A percentile compares a stretch with the other conserved stretches of the same genome.
Conservation (phyloP, 2,888 invertebrate genomes). For the Lithosia quadra region DNA sequence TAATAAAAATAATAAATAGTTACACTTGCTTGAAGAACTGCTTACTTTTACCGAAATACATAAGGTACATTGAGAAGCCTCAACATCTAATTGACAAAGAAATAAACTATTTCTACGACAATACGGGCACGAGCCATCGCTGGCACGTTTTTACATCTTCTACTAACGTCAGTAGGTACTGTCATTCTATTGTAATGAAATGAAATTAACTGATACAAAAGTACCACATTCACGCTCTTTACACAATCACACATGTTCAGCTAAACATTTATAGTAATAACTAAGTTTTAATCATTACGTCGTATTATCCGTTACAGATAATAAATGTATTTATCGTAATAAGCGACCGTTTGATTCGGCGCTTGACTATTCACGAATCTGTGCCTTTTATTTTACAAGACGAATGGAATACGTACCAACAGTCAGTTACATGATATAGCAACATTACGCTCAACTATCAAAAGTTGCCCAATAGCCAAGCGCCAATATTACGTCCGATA, state of each 20-base stretch:
- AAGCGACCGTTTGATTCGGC: constrained; percentile 73
- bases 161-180: constrained; percentile 56
- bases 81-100: constrained; percentile 70
- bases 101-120: constrained; percentile 66
- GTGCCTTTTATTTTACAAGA: constrained; percentile 15
- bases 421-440: constrained; percentile 23
- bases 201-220: constrained; percentile 75
- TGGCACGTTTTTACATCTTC: constrained; percentile 32
- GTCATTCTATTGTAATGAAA: constrained; percentile 65
- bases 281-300: constrained; percentile 81
- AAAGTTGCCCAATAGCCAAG: constrained; percentile 69
- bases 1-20: constrained; percentile 83
- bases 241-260: constrained; percentile 82
- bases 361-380: constrained; percentile 70
- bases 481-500: constrained; percentile 75
- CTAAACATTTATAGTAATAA: constrained; percentile 87
- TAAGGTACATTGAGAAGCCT: constrained; percentile 69
- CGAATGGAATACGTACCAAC: constrained; percentile 15
- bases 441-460: constrained; percentile 33
- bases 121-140: constrained; percentile 54
- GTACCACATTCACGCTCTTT: constrained; percentile 81
- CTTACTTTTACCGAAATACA: constrained; percentile 70
- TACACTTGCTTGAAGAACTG: constrained; percentile 76
- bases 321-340: constrained; percentile 74
- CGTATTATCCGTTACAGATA: constrained; percentile 80